Evolutionary conservation across 2,888 invertebrate genomes (phyloP).

Genomic region (Ferrisia virgata): DNA sequence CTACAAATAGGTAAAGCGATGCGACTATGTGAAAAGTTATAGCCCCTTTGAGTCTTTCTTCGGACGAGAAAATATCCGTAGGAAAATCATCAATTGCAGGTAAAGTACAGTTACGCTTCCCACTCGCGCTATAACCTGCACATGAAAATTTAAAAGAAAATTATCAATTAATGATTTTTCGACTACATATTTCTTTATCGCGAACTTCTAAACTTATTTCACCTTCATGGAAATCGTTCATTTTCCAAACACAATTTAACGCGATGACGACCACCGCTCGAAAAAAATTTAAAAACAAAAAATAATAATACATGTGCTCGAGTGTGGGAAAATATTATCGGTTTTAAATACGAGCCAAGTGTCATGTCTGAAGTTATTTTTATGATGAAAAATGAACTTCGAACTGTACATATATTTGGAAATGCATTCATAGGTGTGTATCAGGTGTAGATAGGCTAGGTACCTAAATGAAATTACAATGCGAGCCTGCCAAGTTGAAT

Average conservation of each 20-base stretch:
- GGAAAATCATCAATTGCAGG: slow-evolving; percentile 65
- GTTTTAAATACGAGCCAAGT: no score
- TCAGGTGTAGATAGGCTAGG: no score
- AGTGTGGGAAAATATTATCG: no score
- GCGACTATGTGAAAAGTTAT: slow-evolving; percentile 61
- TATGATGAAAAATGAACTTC: no score
- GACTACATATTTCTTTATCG: neutral
- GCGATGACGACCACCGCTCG: neutral
- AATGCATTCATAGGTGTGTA: no score
- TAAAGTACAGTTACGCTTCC: slow-evolving; percentile 57
- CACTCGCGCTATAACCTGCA: slow-evolving; percentile 17
- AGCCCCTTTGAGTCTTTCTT: slow-evolving; percentile 60
- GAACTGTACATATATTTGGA: no score
- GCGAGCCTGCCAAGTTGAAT: neutral
- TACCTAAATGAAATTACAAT: no score
- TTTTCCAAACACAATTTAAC: neutral
- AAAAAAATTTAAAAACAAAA: no score
- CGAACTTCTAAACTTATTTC: neutral
- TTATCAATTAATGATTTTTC: neutral
- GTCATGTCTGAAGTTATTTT: no score
- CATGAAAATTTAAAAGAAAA: neutral
- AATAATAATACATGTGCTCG: no score
- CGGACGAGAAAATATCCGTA: slow-evolving; percentile 59
- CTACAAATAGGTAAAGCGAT: slow-evolving; percentile 63
- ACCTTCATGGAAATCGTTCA: neutral